These are phyloP conservation scores for Diaphora mendica DNA, from an alignment of 2,888 invertebrate genomes.

Conservation along the genomic window DNA sequence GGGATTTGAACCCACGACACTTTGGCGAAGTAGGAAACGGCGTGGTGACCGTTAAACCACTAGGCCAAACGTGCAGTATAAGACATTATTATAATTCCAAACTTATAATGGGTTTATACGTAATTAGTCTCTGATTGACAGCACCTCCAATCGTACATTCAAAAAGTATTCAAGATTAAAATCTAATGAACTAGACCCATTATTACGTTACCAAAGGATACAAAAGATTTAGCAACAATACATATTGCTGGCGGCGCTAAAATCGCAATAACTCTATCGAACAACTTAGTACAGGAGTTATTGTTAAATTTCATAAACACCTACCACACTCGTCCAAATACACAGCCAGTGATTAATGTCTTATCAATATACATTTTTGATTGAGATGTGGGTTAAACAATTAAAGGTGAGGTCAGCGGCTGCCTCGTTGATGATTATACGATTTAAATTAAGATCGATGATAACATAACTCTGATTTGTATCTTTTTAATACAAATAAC, in stretches of 20 bases:
- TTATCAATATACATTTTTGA: conserved; percentile 48
- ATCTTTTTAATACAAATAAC: conserved; percentile 10
- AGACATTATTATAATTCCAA: background rate
- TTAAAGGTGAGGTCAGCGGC: conserved; percentile 46
- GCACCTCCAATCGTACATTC: conserved; percentile 36
- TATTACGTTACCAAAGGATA: conserved; percentile 31
- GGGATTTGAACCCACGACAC: too few species aligned
- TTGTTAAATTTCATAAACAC: conserved; percentile 55
- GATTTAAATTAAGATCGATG: conserved; percentile 22
- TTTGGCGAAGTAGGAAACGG: too few species aligned
- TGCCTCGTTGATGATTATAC: conserved; percentile 24
- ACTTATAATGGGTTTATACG: conserved; percentile 16
- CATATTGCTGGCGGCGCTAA: conserved; percentile 35
- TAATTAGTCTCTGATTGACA: conserved; percentile 42
- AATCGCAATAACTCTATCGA: conserved; percentile 44
- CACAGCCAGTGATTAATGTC: conserved; percentile 59
- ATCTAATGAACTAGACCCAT: conserved; percentile 24
- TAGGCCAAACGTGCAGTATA: too few species aligned
- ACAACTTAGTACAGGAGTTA: conserved; percentile 36
- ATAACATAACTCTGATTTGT: conserved; percentile 7
- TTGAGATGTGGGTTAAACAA: conserved; percentile 52
- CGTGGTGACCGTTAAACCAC: too few species aligned
- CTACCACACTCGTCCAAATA: conserved; percentile 50
- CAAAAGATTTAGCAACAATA: conserved; percentile 34
- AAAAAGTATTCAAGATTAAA: conserved; percentile 21